A percentile compares a stretch with the other conserved stretches of the same genome.
phyloP scores from a whole-genome alignment of 1,140 invertebrate species.

The Papilio polytes region DNA sequence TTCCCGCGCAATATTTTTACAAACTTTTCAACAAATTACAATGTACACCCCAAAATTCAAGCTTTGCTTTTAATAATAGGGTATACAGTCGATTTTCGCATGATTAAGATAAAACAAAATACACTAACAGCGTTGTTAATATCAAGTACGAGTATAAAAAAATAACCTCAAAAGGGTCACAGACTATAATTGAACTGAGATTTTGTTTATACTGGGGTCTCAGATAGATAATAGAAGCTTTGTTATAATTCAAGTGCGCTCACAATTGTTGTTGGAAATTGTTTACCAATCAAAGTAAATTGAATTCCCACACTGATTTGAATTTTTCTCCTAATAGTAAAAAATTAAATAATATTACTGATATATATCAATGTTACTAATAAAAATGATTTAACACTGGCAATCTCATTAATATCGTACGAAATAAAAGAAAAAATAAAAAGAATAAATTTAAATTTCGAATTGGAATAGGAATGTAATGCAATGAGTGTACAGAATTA shows the following conservation, averaged over 20 bases:
- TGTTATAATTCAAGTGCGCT: conserved; percentile 56
- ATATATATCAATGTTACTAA: neutral
- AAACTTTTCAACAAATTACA: conserved; percentile 15
- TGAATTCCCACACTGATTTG: conserved; percentile 30
- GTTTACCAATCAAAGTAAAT: conserved; percentile 51
- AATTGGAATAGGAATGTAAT: neutral
- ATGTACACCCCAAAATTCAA: neutral
- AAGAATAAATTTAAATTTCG: neutral
- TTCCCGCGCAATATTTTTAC: conserved; percentile 58
- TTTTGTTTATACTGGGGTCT: conserved; percentile 68
- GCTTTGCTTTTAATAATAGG: neutral
- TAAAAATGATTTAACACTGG: neutral
- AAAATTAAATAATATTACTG: neutral
- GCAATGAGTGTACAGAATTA: conserved; percentile 37
- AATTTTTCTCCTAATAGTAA: neutral
- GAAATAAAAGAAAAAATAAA: neutral
- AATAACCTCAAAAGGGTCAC: conserved; percentile 63
- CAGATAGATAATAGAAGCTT: conserved; percentile 61
- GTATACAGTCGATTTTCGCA: conserved; percentile 9
- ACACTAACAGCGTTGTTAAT: conserved; percentile 35
- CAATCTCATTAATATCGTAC: neutral
- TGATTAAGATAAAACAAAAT: conserved; percentile 31
- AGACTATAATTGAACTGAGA: conserved; percentile 67
- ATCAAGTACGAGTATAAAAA: conserved; percentile 56
- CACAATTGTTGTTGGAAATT: conserved; percentile 38